These are phyloP conservation scores for Aphelinus atriplicis DNA, from an alignment of 1,140 invertebrate species.

Conservation along the genomic window DNA sequence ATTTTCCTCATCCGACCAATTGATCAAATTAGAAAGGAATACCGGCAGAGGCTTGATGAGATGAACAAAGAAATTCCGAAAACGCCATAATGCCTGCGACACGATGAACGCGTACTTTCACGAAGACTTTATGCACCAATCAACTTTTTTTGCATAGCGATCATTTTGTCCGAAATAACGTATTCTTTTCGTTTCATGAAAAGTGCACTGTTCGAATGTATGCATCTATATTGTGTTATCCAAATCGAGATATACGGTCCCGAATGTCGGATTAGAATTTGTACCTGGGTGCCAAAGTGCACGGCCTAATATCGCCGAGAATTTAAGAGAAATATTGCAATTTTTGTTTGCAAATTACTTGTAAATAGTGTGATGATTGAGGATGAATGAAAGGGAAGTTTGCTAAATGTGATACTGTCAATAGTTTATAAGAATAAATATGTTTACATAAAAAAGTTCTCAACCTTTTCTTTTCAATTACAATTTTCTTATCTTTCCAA, in stretches of 20 bases:
- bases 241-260: not conserved
- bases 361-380: slow-evolving; percentile 29
- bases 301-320: no score
- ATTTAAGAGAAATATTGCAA: not conserved
- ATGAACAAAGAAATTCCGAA: slow-evolving; percentile 67
- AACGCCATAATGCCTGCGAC: slow-evolving; percentile 18
- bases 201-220: no score
- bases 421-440: slow-evolving; percentile 29
- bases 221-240: not conserved
- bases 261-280: no score
- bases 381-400: not conserved
- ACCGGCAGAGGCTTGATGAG: slow-evolving; percentile 73
- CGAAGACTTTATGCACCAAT: no score
- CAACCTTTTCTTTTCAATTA: slow-evolving; percentile 1
- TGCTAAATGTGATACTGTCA: slow-evolving; percentile 34
- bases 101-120: no score
- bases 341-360: slow-evolving; percentile 6
- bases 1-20: slow-evolving; percentile 85
- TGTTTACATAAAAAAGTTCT: slow-evolving; percentile 22
- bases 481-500: not conserved
- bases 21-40: slow-evolving; percentile 73
- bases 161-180: no score
- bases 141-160: no score
- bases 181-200: no score
- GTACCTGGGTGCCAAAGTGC: not conserved